phyloP scores from a whole-genome alignment of 1,140 invertebrate species.

The Drosophila truncata region DNA sequence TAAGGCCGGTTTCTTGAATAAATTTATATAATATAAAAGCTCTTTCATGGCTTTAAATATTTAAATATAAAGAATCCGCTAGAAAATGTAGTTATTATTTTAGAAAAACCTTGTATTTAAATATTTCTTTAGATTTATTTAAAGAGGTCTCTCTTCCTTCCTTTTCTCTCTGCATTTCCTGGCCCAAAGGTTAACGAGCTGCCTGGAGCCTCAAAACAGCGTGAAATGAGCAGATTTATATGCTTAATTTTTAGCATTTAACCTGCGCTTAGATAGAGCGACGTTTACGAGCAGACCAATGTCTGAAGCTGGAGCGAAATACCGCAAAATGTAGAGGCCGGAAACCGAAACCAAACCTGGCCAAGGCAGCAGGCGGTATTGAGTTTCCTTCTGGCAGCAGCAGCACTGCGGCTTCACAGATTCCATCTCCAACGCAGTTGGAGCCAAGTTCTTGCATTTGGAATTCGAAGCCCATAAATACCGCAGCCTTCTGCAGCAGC shows the following conservation, averaged over 20 bases:
- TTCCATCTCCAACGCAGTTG: neutral
- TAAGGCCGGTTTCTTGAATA: neutral
- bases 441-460: constrained; percentile 41
- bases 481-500: constrained; percentile 18
- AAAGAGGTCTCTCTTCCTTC: too few species aligned
- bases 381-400: neutral
- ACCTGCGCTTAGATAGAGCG: constrained; percentile 33
- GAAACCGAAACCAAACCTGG: neutral
- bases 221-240: constrained; percentile 67
- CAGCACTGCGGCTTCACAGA: constrained; percentile 30
- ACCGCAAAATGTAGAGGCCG: neutral
- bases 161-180: constrained; percentile 3
- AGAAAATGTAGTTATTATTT: neutral
- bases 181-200: constrained; percentile 41
- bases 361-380: neutral
- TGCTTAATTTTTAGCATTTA: constrained; percentile 60
- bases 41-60: neutral
- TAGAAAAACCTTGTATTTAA: too few species aligned
- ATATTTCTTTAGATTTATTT: neutral
- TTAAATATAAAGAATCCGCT: neutral
- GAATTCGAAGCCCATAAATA: constrained; percentile 50
- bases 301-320: neutral
- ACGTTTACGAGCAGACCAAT: constrained; percentile 10
- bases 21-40: neutral
- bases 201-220: constrained; percentile 49